A percentile compares a stretch with the other conserved stretches of the same genome.
phyloP scores from a whole-genome alignment of 2,113 vertebrate genomes.

The Mustela nigripes region DNA sequence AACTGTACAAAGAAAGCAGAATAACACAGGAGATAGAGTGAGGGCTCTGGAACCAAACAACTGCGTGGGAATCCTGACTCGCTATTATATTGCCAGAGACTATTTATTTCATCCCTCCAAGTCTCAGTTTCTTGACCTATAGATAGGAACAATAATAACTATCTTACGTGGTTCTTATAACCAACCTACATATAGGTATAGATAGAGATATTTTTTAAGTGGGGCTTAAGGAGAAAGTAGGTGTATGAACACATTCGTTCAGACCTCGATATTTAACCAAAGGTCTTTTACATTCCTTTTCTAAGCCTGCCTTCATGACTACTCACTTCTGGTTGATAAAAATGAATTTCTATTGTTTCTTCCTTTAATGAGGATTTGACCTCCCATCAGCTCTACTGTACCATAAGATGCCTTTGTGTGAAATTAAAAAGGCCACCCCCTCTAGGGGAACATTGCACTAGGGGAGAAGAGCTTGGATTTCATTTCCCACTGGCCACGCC shows the following conservation, averaged over 20 bases:
- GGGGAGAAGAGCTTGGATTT: neutral
- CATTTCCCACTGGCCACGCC: neutral
- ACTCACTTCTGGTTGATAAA: neutral
- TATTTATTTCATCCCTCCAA: neutral
- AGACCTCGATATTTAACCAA: neutral
- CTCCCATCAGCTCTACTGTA: neutral
- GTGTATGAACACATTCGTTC: neutral
- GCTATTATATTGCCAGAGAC: neutral
- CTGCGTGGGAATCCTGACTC: neutral
- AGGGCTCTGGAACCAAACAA: neutral
- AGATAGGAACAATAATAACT: neutral
- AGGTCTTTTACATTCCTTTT: neutral
- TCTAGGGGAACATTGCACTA: neutral
- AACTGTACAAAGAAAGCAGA: slow-evolving; percentile 25
- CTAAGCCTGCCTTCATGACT: neutral
- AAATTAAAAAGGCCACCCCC: neutral
- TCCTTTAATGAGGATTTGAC: neutral
- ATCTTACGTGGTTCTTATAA: neutral
- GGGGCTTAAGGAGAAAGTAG: neutral
- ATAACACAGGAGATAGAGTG: neutral
- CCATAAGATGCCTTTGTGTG: neutral
- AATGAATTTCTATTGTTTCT: neutral
- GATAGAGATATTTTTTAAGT: neutral
- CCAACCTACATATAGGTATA: neutral
- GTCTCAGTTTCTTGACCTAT: neutral